Percentiles rank a stretch among this genome's conserved stretches.
Evolutionary conservation across 2,888 invertebrate species (phyloP).

Genomic region (Scaptomyza polygonia): DNA sequence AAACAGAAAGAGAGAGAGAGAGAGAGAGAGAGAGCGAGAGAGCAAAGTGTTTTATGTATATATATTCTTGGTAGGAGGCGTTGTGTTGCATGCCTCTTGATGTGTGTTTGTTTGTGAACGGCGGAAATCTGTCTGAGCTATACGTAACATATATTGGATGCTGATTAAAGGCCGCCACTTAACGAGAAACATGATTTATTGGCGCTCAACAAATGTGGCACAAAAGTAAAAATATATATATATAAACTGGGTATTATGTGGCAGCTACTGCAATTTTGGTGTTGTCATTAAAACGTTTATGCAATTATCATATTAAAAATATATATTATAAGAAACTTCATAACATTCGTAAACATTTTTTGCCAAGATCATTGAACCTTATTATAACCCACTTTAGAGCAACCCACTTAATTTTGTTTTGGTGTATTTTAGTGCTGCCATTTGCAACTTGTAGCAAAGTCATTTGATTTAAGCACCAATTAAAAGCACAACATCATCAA

Average conservation of each 20-base stretch:
- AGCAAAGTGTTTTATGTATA: constrained; percentile 20
- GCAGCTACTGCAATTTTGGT: constrained; percentile 7
- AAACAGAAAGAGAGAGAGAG: background rate
- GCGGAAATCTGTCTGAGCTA: constrained; percentile 1
- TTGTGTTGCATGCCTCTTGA: constrained; percentile 40
- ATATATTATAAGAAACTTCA: no score
- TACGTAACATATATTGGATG: constrained; percentile 26
- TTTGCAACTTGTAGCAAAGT: constrained; percentile 47
- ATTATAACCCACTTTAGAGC: no score
- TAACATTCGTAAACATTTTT: no score
- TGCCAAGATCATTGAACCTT: no score
- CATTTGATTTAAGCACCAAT: constrained; percentile 73
- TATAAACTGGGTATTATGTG: background rate
- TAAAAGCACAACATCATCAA: constrained; percentile 38
- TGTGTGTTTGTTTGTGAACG: constrained; percentile 4
- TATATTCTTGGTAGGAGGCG: constrained; percentile 13
- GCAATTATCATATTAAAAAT: no score
- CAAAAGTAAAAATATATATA: background rate
- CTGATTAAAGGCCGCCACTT: constrained; percentile 41
- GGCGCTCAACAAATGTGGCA: constrained; percentile 4
- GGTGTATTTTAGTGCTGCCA: constrained; percentile 9
- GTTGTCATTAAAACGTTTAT: no score
- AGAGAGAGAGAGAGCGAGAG: background rate
- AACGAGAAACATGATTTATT: constrained; percentile 29
- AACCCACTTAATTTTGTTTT: background rate